A percentile compares a stretch with the other conserved stretches of the same genome.
phyloP scores from a whole-genome alignment of 2,888 invertebrate species.

The Allygus modestus region DNA sequence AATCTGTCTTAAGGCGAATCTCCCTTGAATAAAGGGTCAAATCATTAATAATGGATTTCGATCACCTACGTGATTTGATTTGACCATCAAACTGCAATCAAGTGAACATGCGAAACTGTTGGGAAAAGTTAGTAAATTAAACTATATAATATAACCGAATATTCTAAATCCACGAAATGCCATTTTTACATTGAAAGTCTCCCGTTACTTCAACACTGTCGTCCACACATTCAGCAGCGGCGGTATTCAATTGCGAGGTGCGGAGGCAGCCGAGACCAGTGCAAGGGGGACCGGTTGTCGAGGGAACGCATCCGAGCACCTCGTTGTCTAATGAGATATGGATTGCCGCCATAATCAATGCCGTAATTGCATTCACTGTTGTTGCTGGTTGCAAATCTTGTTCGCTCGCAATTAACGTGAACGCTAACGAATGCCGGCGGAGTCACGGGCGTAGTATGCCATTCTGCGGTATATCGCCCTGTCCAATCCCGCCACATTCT shows the following conservation, averaged over 20 bases:
- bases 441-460: slow-evolving; percentile 6
- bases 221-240: neutral
- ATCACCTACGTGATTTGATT: too few species aligned
- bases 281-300: neutral
- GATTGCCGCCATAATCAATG: slow-evolving; percentile 60
- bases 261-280: neutral
- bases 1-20: too few species aligned
- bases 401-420: slow-evolving; percentile 55
- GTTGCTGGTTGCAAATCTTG: slow-evolving; percentile 58
- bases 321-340: slow-evolving; percentile 59
- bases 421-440: slow-evolving; percentile 44
- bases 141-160: too few species aligned
- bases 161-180: too few species aligned
- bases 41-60: too few species aligned
- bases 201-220: too few species aligned
- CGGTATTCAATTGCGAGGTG: neutral
- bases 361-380: slow-evolving; percentile 58
- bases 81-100: too few species aligned
- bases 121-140: too few species aligned
- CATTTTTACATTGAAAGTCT: too few species aligned
- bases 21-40: too few species aligned
- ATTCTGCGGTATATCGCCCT: neutral
- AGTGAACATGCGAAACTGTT: too few species aligned
- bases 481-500: neutral
- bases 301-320: slow-evolving; percentile 17